Evolutionary conservation across 1,140 invertebrate species (phyloP), one percentile per base, ranked within the genome.

Genomic region (Euglossa dilemma): DNA sequence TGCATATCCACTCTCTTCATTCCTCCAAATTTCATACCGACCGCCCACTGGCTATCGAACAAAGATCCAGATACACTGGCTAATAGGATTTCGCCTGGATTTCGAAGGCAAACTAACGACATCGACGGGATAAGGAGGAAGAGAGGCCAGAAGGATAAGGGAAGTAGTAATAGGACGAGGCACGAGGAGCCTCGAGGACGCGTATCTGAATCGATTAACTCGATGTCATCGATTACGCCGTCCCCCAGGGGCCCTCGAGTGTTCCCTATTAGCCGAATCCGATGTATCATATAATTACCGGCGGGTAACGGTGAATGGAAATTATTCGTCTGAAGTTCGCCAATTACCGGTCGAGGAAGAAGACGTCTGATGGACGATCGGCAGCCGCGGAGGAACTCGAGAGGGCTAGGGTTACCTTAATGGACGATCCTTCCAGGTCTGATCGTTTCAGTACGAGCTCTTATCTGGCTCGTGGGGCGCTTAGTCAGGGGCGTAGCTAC

Each of bases 391-490:
- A 47, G 12, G 20, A 43, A 54, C 77, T 79, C 70, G 70, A 79
- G 47, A 79, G 47, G 50, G 64, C 75, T 86, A 82, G 79, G 69
- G 79, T 87, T 83, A 86, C 74, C 47, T 82, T 87, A 86, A 87
- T 87, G 81, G 70, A 43, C 64, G 70, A 80, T 84, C 71, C 70
- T 79, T 71, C 70, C 20, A 52, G 61, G 25, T 25, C 16, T 23
- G 83, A 84, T 84, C 61, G 52, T 23, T 80, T 36, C 36, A 71
- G 43, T 52, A 50, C 43, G 45, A 43, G 16, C 69, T 84, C 72
- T 87, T 86, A 73, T 76, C 84, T 57, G n/a, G 57, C 57, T 69
- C 36, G 73, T 14, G 47, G 56, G 16, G 45, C 28, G 36, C 36
- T 80, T 80, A 64, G 72, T 36, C 61, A 52, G 25, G 63, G 57